Evolutionary conservation across 2,888 invertebrate genomes (phyloP).

Genomic region (Bombylius discolor): DNA sequence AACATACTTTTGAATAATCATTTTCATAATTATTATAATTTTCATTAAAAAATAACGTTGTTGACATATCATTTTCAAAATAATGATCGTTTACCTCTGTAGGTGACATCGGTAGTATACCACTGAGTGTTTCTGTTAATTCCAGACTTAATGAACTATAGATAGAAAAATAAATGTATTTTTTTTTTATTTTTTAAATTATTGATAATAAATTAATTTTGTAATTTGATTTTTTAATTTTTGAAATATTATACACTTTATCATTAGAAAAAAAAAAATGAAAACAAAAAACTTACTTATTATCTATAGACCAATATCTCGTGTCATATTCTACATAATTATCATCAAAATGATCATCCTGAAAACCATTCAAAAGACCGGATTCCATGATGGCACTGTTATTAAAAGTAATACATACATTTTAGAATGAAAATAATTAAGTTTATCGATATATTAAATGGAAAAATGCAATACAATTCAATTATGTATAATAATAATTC

Average conservation of each 20-base stretch:
- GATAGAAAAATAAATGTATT: background rate
- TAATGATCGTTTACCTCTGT: constrained; percentile 18
- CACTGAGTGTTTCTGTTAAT: constrained; percentile 31
- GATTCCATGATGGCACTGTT: constrained; percentile 28
- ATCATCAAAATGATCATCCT: constrained; percentile 34
- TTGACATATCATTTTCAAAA: background rate
- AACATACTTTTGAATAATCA: background rate
- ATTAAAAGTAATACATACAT: background rate
- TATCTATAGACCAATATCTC: constrained; percentile 28
- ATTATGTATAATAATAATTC: no score
- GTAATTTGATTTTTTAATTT: background rate
- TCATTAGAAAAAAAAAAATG: background rate
- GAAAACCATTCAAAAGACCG: constrained; percentile 30
- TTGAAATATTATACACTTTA: background rate
- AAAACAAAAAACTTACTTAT: constrained; percentile 23
- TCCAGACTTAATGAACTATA: constrained; percentile 23
- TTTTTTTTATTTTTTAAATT: background rate
- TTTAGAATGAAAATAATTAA: background rate
- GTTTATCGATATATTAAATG: no score
- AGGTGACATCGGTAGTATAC: constrained; percentile 30
- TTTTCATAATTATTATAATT: background rate
- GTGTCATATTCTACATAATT: constrained; percentile 28
- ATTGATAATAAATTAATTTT: no score
- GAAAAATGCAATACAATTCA: no score
- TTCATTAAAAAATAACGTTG: background rate